Conservation (phyloP, 2,113 vertebrate species). For the Festucalex cinctus region DNA sequence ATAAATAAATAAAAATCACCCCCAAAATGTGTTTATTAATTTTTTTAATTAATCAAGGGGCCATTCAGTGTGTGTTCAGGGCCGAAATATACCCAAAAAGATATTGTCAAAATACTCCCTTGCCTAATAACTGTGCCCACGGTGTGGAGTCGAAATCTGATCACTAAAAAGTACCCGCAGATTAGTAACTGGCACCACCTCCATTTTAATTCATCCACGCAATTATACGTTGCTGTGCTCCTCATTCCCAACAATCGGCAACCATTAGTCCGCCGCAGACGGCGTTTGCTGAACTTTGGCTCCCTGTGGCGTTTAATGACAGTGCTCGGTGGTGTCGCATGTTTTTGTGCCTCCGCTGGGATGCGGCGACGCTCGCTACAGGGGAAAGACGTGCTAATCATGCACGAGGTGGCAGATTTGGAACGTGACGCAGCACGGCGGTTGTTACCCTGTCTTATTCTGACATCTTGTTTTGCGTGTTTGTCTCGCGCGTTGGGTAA, state of each 20-base stretch:
- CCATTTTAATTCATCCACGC: slow-evolving; percentile 37
- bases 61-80: no score
- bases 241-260: slow-evolving; percentile 26
- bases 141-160: not conserved
- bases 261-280: slow-evolving; percentile 40
- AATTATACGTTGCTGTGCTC: slow-evolving; percentile 27
- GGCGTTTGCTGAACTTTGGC: slow-evolving; percentile 55
- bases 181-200: slow-evolving; percentile 6
- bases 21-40: no score
- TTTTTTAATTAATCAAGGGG: no score
- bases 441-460: slow-evolving; percentile 35
- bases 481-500: slow-evolving; percentile 22
- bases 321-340: slow-evolving; percentile 40
- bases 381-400: slow-evolving; percentile 49
- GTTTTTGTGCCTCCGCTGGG: slow-evolving; percentile 23
- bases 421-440: slow-evolving; percentile 22
- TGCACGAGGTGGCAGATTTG: slow-evolving; percentile 36
- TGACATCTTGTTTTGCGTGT: slow-evolving; percentile 21
- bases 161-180: not conserved
- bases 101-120: no score
- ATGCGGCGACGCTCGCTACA: slow-evolving; percentile 21
- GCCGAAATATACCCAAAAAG: no score
- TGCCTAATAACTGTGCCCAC: no score
- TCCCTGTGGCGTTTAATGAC: slow-evolving; percentile 54
- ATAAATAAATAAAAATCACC: no score